These are phyloP conservation scores for Hypomecis atomaria DNA, from an alignment of 2,888 invertebrate species.

Conservation along the genomic window DNA sequence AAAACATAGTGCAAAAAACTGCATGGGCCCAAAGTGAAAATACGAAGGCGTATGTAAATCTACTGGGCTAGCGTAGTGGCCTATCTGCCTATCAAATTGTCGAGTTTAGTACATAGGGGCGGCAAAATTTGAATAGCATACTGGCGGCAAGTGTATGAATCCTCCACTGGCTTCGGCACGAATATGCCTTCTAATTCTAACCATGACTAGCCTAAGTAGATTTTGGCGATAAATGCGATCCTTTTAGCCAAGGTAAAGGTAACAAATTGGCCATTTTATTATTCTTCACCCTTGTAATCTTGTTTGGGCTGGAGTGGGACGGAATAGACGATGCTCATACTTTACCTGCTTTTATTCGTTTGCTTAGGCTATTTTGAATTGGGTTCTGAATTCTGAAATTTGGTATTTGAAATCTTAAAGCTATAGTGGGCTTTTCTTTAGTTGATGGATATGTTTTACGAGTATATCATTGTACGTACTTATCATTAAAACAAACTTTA, in stretches of 20 bases:
- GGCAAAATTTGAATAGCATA: not conserved
- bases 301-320: constrained; percentile 59
- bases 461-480: no score
- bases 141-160: no score
- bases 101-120: no score
- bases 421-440: no score
- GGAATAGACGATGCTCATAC: constrained; percentile 42
- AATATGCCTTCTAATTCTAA: constrained; percentile 38
- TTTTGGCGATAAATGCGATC: constrained; percentile 61
- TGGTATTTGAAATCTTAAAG: not conserved
- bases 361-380: constrained; percentile 3
- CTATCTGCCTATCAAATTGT: no score
- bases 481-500: no score
- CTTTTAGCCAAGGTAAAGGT: constrained; percentile 62
- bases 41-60: no score
- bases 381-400: not conserved
- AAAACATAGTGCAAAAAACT: no score
- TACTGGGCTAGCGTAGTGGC: no score
- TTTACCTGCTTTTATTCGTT: constrained; percentile 12
- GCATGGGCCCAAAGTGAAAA: no score
- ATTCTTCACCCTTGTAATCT: constrained; percentile 71
- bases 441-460: no score
- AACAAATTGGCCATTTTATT: constrained; percentile 78
- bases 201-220: constrained; percentile 52
- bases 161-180: not conserved